Base-by-base conservation (phyloP, 2,888 invertebrate species). In the Thymelicus lineola region DNA sequence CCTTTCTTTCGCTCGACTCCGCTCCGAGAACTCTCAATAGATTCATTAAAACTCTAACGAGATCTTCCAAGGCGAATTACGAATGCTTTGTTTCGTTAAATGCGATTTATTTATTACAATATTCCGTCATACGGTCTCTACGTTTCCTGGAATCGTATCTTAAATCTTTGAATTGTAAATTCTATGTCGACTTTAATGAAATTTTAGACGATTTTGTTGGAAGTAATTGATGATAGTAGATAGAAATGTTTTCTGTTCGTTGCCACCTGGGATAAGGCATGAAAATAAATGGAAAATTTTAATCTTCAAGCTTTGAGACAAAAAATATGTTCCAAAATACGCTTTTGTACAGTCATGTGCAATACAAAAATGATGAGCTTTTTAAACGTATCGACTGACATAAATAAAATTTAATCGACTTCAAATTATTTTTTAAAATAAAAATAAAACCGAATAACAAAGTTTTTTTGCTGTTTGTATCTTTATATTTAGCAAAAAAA, bases 41-140 rank as follows among this genome's bases (percentile, higher is more conserved):
- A 92, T 90, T 93, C 91, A 93, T 93, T 92, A 93, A 87, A 88
- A 86, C 87, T 86, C 87, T 92, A 92, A 93, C 92, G 89, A 93
- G 91, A 90, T 91, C 88, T 88, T 85, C 86, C 83, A 85, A 85
- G 86, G 87, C 84, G 87, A 89, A 91, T 91, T 88, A 88, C 85
- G 86, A 85, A 81, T 85, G 90, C 88, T 90, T 92, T 92, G 92
- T 92, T 90, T 90, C 83, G 79, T 81, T 85, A 86, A 93, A 92
- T 87, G 84, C 86, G 87, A 92, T 91, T 91, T 91, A 87, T 89
- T 84, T 86, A 82, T 84, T 80, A 83, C 81, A 83, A 84, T 84
- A 84, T 85, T 81, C 80, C 73, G 74, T 74, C 74, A 72, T 75
- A 69, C 62, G 46, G 20, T 20, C 68, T 57, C 28, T 36, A 46